Conservation (phyloP, 2,888 invertebrate species). For the Pseudococcus longispinus region DNA sequence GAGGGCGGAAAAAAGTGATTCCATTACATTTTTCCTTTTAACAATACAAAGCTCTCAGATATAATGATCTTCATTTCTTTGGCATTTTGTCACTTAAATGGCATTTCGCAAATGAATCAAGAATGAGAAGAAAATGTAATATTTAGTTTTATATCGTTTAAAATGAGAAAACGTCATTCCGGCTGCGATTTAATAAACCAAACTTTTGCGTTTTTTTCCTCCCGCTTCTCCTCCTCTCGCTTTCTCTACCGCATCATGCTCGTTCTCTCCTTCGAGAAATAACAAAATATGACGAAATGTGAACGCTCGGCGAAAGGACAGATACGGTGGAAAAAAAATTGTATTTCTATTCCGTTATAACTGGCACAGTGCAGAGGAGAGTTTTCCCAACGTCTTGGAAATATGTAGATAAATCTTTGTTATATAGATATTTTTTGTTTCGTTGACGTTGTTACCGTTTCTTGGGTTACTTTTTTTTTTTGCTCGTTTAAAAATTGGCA, state of each 20-base stretch:
- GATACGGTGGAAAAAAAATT: background rate
- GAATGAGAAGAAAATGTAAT: constrained; percentile 43
- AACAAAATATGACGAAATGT: constrained; percentile 31
- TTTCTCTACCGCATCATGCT: background rate
- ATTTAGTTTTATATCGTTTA: constrained; percentile 47
- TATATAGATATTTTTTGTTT: constrained; percentile 21
- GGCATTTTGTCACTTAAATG: constrained; percentile 46
- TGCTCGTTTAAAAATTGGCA: background rate
- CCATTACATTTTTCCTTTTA: constrained; percentile 39
- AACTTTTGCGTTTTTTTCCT: constrained; percentile 28
- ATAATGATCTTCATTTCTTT: constrained; percentile 46
- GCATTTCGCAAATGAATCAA: constrained; percentile 45
- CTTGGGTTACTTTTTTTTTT: background rate
- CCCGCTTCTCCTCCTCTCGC: background rate
- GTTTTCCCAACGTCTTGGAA: background rate
- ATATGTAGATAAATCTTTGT: constrained; percentile 7
- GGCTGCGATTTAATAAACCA: constrained; percentile 45
- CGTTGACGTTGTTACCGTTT: constrained; percentile 23
- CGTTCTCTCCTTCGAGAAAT: background rate
- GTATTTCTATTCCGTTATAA: constrained; percentile 13
- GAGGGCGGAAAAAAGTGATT: constrained; percentile 33
- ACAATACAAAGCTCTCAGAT: constrained; percentile 45
- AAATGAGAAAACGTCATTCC: constrained; percentile 44
- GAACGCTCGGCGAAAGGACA: constrained; percentile 12
- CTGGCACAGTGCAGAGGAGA: background rate